These are phyloP conservation scores for Contarinia nasturtii DNA, from an alignment of 1,140 invertebrate genomes.

Conservation along the genomic window DNA sequence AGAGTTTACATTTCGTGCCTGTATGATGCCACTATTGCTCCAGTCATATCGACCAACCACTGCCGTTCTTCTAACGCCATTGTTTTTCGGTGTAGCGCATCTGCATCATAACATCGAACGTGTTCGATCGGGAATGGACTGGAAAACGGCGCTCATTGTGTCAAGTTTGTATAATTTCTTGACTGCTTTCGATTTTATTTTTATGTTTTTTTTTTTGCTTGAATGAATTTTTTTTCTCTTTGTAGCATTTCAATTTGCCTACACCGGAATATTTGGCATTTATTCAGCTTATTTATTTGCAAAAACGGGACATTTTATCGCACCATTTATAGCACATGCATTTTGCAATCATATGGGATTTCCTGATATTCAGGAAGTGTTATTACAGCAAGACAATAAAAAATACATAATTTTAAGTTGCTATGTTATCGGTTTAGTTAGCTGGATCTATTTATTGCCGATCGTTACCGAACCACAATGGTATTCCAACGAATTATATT, in stretches of 20 bases:
- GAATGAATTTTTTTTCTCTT: conserved; percentile 14
- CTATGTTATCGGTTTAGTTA: conserved; percentile 54
- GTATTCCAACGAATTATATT: conserved; percentile 52
- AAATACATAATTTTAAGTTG: conserved; percentile 36
- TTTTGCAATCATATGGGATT: conserved; percentile 96
- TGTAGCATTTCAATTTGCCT: conserved; percentile 72
- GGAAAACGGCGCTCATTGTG: conserved; percentile 43
- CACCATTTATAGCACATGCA: conserved; percentile 74
- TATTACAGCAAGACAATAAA: conserved; percentile 42
- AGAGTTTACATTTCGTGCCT: conserved; percentile 86
- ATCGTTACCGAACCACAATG: conserved; percentile 58
- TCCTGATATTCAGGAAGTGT: conserved; percentile 66
- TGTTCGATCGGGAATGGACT: conserved; percentile 42
- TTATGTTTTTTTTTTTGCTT: neutral
- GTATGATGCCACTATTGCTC: conserved; percentile 78
- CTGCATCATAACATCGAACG: conserved; percentile 80
- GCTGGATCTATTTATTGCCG: conserved; percentile 58
- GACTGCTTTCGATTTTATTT: neutral
- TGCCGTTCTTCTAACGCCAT: conserved; percentile 66
- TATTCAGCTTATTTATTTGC: conserved; percentile 82
- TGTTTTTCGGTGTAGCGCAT: conserved; percentile 88
- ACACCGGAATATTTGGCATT: conserved; percentile 82
- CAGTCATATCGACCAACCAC: conserved; percentile 57
- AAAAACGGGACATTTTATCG: conserved; percentile 67
- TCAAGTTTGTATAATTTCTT: conserved; percentile 35